Evolutionary conservation across 2,888 invertebrate genomes (phyloP).

Genomic region (Helleia helle): DNA sequence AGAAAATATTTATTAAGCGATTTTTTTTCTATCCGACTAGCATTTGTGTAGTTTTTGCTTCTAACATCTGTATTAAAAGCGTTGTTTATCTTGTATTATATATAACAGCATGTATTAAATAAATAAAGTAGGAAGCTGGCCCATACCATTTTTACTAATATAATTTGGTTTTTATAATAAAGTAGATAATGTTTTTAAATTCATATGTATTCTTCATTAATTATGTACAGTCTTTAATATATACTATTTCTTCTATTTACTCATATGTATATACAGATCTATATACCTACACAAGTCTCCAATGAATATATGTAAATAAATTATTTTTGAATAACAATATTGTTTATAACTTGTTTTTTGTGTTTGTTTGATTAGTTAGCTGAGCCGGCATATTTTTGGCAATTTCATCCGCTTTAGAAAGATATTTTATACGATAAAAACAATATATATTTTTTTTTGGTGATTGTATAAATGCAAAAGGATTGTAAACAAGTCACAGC

Average conservation of each 20-base stretch:
- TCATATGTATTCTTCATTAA: background rate
- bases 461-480: too few relatives aligned
- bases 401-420: too few relatives aligned
- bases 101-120: conserved; percentile 25
- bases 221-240: background rate
- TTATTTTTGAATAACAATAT: background rate
- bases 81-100: conserved; percentile 9
- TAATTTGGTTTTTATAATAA: conserved; percentile 7
- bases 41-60: background rate
- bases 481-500: too few relatives aligned
- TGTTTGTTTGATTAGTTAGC: too few relatives aligned
- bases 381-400: too few relatives aligned
- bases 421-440: too few relatives aligned
- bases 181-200: too few relatives aligned
- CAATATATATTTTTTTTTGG: too few relatives aligned
- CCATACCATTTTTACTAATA: conserved; percentile 37
- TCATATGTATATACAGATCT: conserved; percentile 2
- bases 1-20: too few relatives aligned
- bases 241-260: background rate
- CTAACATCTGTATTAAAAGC: conserved; percentile 1
- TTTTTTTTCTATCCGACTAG: too few relatives aligned
- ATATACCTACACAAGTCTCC: background rate
- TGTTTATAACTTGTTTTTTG: conserved; percentile 8
- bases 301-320: background rate
- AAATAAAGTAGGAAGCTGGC: conserved; percentile 36